Base-by-base conservation (phyloP, 1,140 invertebrate species). In the Meteorus sp. region DNA sequence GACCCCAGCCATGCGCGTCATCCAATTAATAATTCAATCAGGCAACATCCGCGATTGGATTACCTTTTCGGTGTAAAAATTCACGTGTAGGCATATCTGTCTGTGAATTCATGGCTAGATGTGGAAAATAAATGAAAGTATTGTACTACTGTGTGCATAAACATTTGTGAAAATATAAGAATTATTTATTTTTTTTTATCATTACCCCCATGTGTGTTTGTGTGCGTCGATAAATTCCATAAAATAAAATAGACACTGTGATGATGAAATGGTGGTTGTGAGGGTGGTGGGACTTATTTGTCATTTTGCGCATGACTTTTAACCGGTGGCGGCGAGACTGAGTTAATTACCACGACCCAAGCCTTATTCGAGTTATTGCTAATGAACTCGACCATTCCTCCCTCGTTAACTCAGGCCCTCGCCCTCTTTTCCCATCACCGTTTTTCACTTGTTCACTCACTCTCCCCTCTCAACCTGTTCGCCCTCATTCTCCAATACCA, bases 1-100 rank as follows among this genome's bases (percentile, higher is more conserved):
- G 72, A 74, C 69, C 71, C 63, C 63, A 48, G 54, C 68, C 68
- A 69, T 69, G 66, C 72, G 68, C 70, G 68, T 78, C 75, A 73
- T 75, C 75, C 76, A 71, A 78, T 78, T 78, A 77, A 76, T 78
- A 79, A 79, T 79, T 75, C 75, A 76, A 80, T 80, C 76, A 78
- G 74, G 69, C 69, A 68, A 69, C 47, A 53, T 66, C n/a, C n/a
- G 66, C 69, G 69, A 78, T 78, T 77, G 67, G 69, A 76, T 78
- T 79, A 77, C 65, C 66, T 66, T 71, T 69, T 61, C 65, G 61
- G 61, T 58, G 59, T 50, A 59, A 63, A 67, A 73, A 73, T 25
- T 39, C n/a, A n/a, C 27, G 17, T 48, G 6, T 15, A 31, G 15
- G 27, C 17, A 31, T 31, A 43, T 7, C 11, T 44, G 11, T 19